Evolutionary conservation across 2,888 invertebrate genomes (phyloP), one percentile per base, ranked within the genome.

Genomic region (Tachina lurida): DNA sequence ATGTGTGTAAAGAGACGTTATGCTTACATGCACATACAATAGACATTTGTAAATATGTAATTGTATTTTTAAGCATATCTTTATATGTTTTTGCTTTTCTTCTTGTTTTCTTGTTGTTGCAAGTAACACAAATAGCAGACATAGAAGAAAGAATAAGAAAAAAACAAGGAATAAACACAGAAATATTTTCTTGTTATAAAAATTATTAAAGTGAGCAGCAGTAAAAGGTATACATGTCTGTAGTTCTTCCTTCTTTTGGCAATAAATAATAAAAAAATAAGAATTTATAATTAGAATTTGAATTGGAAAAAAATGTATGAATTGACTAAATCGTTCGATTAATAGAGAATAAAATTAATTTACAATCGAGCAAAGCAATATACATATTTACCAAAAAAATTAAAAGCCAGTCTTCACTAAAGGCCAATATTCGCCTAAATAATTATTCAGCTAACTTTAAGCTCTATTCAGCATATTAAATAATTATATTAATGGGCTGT

Each of bases 31-130:
- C 19, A 7, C 13, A 39, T 2, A 12, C 3, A 43, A 15, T 41
- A 15, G 9, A 19, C 56, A 76, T 17, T 67, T 80, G 73, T 80
- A 74, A 80, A 80, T 80, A 31, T 31, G 31, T 31, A 80, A 67
- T 80, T 74, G 58, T 60, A 12, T 65, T 74, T 31, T 0, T 60
- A 52, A 67, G 67, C 73, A 80, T 80, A 73, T 56, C 74, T 73
- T 13, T 56, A 19, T 63, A 47, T 54, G 31, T 79, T 56, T 43
- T 54, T 41, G 15, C 3, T 77, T 17, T 1, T n/a, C 62, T 77
- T 41, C 31, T 45, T 22, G n/a, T 22, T 41, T 41, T 15, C n/a
- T 65, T 17, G 62, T 71, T 45, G 56, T 74, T 74, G 62, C 74
- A 49, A 60, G 17, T 31, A 73, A 47, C n/a, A n/a, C 1, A 58